Evolutionary conservation across 2,888 invertebrate genomes (phyloP), one percentile per base, ranked within the genome.

Genomic region (Ditula angustiorana): DNA sequence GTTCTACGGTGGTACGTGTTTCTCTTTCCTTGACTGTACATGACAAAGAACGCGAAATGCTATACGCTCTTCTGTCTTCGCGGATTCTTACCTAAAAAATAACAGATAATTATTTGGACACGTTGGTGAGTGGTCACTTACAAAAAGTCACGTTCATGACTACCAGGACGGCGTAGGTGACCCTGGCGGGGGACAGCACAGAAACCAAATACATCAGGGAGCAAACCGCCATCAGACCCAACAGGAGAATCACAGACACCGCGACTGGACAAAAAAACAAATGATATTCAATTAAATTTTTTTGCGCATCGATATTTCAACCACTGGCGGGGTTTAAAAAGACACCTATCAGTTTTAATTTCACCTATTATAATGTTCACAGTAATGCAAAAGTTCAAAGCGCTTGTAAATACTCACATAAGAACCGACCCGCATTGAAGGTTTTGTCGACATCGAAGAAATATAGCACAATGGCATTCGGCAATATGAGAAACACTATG

Each of bases 361-460:
- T n/a, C n/a, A n/a, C n/a, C n/a, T n/a, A n/a, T n/a, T n/a, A n/a
- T n/a, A n/a, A n/a, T n/a, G n/a, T n/a, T n/a, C n/a, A n/a, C n/a
- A n/a, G n/a, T n/a, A n/a, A n/a, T n/a, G n/a, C n/a, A n/a, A n/a
- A n/a, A n/a, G n/a, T n/a, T n/a, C n/a, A n/a, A 35, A 3, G 2
- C 7, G 26, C 3, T 26, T 56, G 94, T 94, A 3, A 94, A 86
- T 19, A 49, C 16, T 49, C 16, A 49, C 49, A 2, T 28, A 28
- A 28, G 16, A 49, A 49, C 1, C 19, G 26, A 4, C 26, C 4
- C 10, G 26, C 16, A 33, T 74, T 44, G 24, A 82, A 66, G 0
- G 88, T 88, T 7, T 2, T 0, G 58, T 88, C 79, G 0, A 1
- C 1, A 2, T 90, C 88, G 0, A 82, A 4, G 0, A 55, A 0